Evolutionary conservation across 2,797 vertebrate species (phyloP).

Genomic region (Lycodopsis pacificus): DNA sequence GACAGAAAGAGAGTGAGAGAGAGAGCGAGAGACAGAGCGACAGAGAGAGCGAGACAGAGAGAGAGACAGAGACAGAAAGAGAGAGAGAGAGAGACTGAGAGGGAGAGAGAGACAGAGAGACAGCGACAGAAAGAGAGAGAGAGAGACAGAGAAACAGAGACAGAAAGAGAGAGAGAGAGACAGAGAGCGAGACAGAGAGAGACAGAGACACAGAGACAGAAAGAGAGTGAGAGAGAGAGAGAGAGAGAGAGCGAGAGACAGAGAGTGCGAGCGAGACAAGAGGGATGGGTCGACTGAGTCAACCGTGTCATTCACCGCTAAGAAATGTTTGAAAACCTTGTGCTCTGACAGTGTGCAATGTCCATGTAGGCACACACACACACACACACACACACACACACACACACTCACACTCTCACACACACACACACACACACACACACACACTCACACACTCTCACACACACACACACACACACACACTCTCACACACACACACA

Average conservation of each 20-base stretch:
- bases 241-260: slow-evolving; percentile 35
- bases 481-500: slow-evolving; percentile 35
- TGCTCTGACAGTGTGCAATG: slow-evolving; percentile 51
- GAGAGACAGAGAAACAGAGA: too few relatives aligned
- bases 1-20: too few relatives aligned
- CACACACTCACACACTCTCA: slow-evolving; percentile 34
- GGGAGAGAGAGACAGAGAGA: too few relatives aligned
- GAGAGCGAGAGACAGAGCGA: too few relatives aligned
- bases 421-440: slow-evolving; percentile 14
- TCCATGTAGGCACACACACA: slow-evolving; percentile 32
- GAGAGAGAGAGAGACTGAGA: too few relatives aligned
- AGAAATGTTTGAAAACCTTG: slow-evolving; percentile 68
- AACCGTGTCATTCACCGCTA: slow-evolving; percentile 71
- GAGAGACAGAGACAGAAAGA: too few relatives aligned
- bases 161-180: too few relatives aligned
- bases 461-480: slow-evolving; percentile 44
- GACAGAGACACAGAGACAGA: too few relatives aligned
- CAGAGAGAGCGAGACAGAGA: too few relatives aligned
- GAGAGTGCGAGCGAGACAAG: slow-evolving; percentile 34
- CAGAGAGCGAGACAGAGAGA: too few relatives aligned
- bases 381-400: slow-evolving; percentile 31
- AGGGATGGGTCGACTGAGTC: slow-evolving; percentile 66
- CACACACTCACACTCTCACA: slow-evolving; percentile 27
- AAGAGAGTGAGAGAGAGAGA: not conserved
- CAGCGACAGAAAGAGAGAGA: too few relatives aligned